Base-by-base conservation (phyloP, 1,140 invertebrate species). In the Sinonovacula constricta region DNA sequence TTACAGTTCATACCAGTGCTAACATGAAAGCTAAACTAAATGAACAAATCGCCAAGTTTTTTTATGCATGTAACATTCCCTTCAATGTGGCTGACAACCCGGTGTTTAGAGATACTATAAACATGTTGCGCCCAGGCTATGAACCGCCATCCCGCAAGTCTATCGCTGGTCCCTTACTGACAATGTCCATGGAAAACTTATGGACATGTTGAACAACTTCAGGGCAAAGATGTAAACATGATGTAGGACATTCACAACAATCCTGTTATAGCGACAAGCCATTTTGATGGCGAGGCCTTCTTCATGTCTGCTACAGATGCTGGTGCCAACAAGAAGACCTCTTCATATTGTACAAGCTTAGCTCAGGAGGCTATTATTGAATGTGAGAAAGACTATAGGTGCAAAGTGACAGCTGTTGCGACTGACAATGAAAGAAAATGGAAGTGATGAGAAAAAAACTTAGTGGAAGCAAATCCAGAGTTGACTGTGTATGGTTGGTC, bases 71-170 rank as follows among this genome's bases (percentile, higher is more conserved):
- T 26, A 69, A 63, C 30, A 30, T 69, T 15, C n/a, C 67, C 0
- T 56, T 69, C 26, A 69, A 56, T 69, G 33, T 69, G 31, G 67
- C 53, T 57, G 60, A 63, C 39, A 60, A 71, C 39, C 68, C 54
- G 57, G 68, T 71, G 3, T 59, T 31, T 53, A 14, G 36, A 60
- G 68, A 71, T 24, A 34, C 62, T 65, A 39, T 65, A 12, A 34
- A 65, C 12, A 34, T 65, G 54, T 45, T 71, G 26, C 34, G 54
- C 15, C 54, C 54, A 12, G 68, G 54, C 18, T 71, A 71, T 39
- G 24, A 26, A 33, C 18, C 18, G 54, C 67, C 51, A 69, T 56
- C 54, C 14, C 67, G 51, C 30, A 69, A 28, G 53, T 56, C 53
- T 31, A 62, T 82, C 83, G 65, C 10, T 30, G 62, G 5, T 39